Evolutionary conservation across 2,797 vertebrate species (phyloP).

Genomic region (Trichosurus vulpecula): DNA sequence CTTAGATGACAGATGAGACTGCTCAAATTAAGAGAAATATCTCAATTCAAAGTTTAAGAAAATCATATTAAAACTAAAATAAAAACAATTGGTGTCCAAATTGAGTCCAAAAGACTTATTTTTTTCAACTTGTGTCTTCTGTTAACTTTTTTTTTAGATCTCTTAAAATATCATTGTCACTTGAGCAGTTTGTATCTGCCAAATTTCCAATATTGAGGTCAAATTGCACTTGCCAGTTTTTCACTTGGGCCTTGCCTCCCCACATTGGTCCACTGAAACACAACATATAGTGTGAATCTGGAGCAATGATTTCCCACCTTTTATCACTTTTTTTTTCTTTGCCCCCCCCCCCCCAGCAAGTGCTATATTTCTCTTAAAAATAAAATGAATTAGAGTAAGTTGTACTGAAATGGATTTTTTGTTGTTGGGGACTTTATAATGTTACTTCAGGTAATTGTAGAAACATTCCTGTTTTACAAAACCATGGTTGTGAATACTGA

Average conservation of each 20-base stretch:
- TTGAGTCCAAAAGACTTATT: not conserved
- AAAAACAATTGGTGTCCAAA: not conserved
- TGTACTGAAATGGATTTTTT: not conserved
- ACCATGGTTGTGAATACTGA: not conserved
- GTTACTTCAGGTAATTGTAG: not conserved
- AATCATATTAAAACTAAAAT: not conserved
- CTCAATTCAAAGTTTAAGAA: slow-evolving; percentile 6
- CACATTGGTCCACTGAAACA: not conserved
- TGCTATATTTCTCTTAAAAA: not conserved
- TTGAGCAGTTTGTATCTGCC: not conserved
- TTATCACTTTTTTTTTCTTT: not conserved
- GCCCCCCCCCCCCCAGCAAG: not conserved
- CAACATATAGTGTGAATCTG: not conserved
- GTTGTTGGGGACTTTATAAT: not conserved
- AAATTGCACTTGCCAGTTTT: not conserved
- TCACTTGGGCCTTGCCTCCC: not conserved
- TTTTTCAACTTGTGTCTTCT: not conserved
- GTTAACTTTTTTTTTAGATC: not conserved
- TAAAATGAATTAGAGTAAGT: not conserved
- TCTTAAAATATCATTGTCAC: not conserved
- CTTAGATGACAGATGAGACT: not conserved
- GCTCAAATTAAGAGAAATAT: slow-evolving; percentile 29
- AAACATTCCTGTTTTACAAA: not conserved
- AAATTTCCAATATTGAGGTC: not conserved
- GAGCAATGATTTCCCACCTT: not conserved